Base-by-base conservation (phyloP, 2,113 vertebrate genomes). In the Antennarius striatus region DNA sequence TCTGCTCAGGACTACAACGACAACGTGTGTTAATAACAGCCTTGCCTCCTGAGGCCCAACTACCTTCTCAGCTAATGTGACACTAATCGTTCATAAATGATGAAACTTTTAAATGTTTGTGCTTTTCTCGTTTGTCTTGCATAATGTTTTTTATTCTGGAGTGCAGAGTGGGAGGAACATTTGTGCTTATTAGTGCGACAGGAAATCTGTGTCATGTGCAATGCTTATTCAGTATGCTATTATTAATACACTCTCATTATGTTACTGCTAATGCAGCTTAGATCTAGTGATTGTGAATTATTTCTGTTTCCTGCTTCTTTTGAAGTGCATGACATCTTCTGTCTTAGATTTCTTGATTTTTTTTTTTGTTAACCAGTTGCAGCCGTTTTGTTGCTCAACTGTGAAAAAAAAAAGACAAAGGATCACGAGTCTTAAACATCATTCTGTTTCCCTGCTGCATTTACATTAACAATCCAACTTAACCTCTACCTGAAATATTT, bases 81-180 rank as follows among this genome's bases (percentile, higher is more conserved):
- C 49, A 71, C 77, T 86, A 88, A 86, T 87, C 77, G 82, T 73
- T 81, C 74, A 67, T 77, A 65, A 75, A 81, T 62, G 63, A 56
- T 77, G 70, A 51, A 67, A 68, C 72, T 67, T 30, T 30, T 65
- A 69, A n/a, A 74, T 82, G 73, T 82, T 85, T 80, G 62, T 68
- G 55, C 65, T 69, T 48, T 51, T 63, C 22, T 56, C 29, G 47
- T 66, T 68, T 64, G 67, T 68, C 49, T 36, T 64, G 49, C 63
- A 13, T 43, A 8, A 28, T 68, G 57, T 68, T 74, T 74, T 49
- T 81, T 49, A 6, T 39, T 55, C 10, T 57, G 10, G 15, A 4
- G 54, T 29, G 2, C 28, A 4, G 5, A 5, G 32, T 36, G 32
- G 10, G 42, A 43, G 45, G 43, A 16, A 64, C 29, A 47, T 57